phyloP scores from a whole-genome alignment of 2,113 vertebrate genomes.

The Coptodon bakossiorum region DNA sequence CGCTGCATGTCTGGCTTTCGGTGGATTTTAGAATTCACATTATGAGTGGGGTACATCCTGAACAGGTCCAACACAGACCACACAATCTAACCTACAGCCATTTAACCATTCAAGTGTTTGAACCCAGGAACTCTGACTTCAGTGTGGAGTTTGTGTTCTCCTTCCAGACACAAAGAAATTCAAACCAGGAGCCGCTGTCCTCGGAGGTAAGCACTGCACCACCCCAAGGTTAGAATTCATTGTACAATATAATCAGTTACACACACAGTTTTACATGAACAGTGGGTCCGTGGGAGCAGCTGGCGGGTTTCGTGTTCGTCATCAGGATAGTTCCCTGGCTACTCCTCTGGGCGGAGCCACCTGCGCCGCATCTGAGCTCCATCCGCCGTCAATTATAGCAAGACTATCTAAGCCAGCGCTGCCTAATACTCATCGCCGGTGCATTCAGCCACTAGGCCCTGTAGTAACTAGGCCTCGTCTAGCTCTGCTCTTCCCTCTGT shows the following conservation, averaged over 20 bases:
- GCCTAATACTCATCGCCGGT: background rate
- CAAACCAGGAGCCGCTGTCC: background rate
- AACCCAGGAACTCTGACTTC: background rate
- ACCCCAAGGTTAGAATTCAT: background rate
- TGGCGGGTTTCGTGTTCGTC: background rate
- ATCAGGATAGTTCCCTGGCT: background rate
- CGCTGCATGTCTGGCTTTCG: background rate
- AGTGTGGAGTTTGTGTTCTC: background rate
- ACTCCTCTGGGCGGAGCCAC: background rate
- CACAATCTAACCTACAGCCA: background rate
- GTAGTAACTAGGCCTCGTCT: background rate
- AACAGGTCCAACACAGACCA: background rate
- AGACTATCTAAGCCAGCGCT: background rate
- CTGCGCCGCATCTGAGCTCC: background rate
- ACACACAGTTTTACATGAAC: background rate
- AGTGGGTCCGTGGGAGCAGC: background rate
- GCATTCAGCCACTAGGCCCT: background rate
- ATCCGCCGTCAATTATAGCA: background rate
- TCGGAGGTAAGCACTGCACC: background rate
- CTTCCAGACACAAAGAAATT: background rate
- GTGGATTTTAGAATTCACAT: background rate
- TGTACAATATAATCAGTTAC: background rate
- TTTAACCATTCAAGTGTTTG: background rate
- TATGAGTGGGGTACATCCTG: background rate
- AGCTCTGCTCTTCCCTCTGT: background rate